These are phyloP conservation scores for Timema cristinae DNA, from an alignment of 2,888 invertebrate genomes.

Conservation along the genomic window DNA sequence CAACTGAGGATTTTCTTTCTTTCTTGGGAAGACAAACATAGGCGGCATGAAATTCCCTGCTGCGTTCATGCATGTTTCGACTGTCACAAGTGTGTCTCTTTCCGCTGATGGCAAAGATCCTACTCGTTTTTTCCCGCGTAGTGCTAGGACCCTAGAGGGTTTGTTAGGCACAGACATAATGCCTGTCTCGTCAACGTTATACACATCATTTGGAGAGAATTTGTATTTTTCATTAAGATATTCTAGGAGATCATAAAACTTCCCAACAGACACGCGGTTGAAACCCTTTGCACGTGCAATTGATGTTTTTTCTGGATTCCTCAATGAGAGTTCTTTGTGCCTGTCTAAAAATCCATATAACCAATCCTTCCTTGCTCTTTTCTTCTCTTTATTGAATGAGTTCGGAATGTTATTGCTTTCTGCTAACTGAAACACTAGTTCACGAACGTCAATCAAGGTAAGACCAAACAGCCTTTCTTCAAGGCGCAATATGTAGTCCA, in stretches of 20 bases:
- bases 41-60: constrained; percentile 8
- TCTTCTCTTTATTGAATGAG: constrained; percentile 5
- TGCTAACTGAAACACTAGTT: constrained; percentile 10
- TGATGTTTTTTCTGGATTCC: constrained; percentile 15
- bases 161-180: constrained; percentile 13
- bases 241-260: constrained; percentile 6
- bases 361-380: constrained; percentile 10
- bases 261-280: constrained; percentile 2
- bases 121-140: constrained; percentile 2
- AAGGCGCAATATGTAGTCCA: background rate
- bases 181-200: constrained; percentile 9
- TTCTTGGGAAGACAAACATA: constrained; percentile 1
- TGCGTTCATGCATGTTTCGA: constrained; percentile 33
- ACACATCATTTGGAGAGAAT: constrained; percentile 11
- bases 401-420: constrained; percentile 5
- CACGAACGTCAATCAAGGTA: constrained; percentile 12
- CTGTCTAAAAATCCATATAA: constrained; percentile 4
- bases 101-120: constrained; percentile 37
- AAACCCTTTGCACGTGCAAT: background rate
- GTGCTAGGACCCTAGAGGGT: constrained; percentile 35
- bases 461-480: constrained; percentile 10
- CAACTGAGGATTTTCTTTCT: constrained; percentile 20
- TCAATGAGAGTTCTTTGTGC: constrained; percentile 10
- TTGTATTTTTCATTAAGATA: constrained; percentile 9
- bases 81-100: constrained; percentile 39